Conservation (phyloP, 2,888 invertebrate species). For the Apodemia mormo region DNA sequence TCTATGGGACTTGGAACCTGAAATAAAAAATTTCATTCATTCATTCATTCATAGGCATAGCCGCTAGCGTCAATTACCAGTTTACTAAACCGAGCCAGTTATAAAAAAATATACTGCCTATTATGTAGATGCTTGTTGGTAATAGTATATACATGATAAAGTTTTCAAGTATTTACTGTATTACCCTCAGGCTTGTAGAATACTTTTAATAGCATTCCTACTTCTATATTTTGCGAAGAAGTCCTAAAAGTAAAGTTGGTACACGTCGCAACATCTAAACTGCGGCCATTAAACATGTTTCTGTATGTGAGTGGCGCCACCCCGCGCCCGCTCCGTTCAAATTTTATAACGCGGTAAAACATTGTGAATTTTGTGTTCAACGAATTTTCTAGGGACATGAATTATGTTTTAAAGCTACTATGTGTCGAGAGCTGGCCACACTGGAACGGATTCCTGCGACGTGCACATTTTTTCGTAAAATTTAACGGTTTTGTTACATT, state of each 20-base stretch:
- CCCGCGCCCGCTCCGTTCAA: background rate
- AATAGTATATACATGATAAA: too few relatives aligned
- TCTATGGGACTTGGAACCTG: too few relatives aligned
- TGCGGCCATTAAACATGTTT: slow-evolving; percentile 2
- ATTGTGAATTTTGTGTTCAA: slow-evolving; percentile 15
- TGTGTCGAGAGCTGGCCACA: background rate
- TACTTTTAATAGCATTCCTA: background rate
- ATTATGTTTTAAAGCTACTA: slow-evolving; percentile 4
- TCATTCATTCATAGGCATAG: too few relatives aligned
- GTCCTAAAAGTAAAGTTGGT: slow-evolving; percentile 10
- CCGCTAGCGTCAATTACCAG: too few relatives aligned
- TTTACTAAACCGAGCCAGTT: too few relatives aligned
- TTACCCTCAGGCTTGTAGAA: too few relatives aligned
- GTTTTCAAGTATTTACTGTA: too few relatives aligned
- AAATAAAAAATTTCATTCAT: too few relatives aligned
- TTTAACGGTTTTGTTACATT: background rate
- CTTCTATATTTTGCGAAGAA: background rate
- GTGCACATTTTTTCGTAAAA: background rate
- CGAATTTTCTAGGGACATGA: background rate
- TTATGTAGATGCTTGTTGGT: too few relatives aligned
- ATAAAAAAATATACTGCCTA: too few relatives aligned
- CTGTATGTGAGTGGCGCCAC: background rate
- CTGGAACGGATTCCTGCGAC: background rate
- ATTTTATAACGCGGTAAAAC: slow-evolving; percentile 14
- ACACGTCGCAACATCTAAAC: background rate